phyloP scores from a whole-genome alignment of 1,140 invertebrate species.

The Drosophila melanogaster region Release_6_plus_ISO1_MT NT_033779.5:21870501-21871000 shows the following conservation, averaged over 20 bases:
- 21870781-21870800: conserved; percentile 37
- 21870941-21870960: conserved; percentile 76
- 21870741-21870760: neutral
- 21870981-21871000: conserved; percentile 79
- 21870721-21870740: too few relatives aligned
- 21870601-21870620: neutral
- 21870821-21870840: conserved; percentile 63
- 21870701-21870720: neutral
- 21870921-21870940: conserved; percentile 64
- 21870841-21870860: conserved; percentile 77
- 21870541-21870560: conserved; percentile 44
- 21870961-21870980: conserved; percentile 77
- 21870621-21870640: neutral
- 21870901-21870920: conserved; percentile 15
- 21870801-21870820: conserved; percentile 55
- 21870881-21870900: conserved; percentile 14
- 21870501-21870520: conserved; percentile 19
- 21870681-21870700: too few relatives aligned
- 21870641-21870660: too few relatives aligned
- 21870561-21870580: conserved; percentile 41
- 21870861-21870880: conserved; percentile 65
- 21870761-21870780: too few relatives aligned
- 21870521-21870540: conserved; percentile 27
- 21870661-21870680: too few relatives aligned
- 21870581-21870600: conserved; percentile 16